A percentile compares a stretch with the other conserved stretches of the same genome.
Conservation (phyloP, 2,888 invertebrate genomes). For the Drosophila rellima region DNA sequence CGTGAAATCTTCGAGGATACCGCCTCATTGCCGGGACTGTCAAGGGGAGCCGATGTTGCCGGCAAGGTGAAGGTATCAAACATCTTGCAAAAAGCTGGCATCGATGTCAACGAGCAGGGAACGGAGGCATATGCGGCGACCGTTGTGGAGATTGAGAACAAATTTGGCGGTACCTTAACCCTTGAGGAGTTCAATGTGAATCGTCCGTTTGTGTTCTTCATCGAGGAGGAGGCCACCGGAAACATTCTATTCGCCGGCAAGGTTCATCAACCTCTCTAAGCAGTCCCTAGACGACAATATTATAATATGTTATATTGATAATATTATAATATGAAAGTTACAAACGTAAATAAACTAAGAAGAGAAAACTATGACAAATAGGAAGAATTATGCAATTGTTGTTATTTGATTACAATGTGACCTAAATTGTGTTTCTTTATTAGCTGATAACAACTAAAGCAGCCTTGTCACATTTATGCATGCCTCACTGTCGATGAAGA, state of each 20-base stretch:
- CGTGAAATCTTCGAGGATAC: slow-evolving; percentile 90
- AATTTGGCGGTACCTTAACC: slow-evolving; percentile 88
- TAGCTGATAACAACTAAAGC: background rate
- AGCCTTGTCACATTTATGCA: background rate
- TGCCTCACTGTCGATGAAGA: background rate
- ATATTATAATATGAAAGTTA: slow-evolving; percentile 20
- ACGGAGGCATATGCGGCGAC: slow-evolving; percentile 90
- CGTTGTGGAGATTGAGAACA: slow-evolving; percentile 88
- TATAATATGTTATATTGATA: slow-evolving; percentile 23
- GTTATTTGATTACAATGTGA: background rate
- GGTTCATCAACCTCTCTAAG: slow-evolving; percentile 88
- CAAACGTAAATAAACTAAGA: slow-evolving; percentile 28
- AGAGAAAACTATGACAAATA: slow-evolving; percentile 2
- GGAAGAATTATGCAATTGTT: background rate
- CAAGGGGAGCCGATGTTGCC: slow-evolving; percentile 88
- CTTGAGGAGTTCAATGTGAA: slow-evolving; percentile 89
- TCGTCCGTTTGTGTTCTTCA: slow-evolving; percentile 92
- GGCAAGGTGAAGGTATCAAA: slow-evolving; percentile 89
- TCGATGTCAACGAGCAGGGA: slow-evolving; percentile 92
- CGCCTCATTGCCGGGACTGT: slow-evolving; percentile 90
- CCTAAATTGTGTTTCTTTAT: background rate
- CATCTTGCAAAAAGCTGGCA: slow-evolving; percentile 91
- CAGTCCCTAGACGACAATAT: slow-evolving; percentile 17
- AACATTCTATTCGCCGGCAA: slow-evolving; percentile 92
- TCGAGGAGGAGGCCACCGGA: slow-evolving; percentile 91